A percentile compares a stretch with the other conserved stretches of the same genome.
These are phyloP conservation scores for Picathartes gymnocephalus DNA, from an alignment of 2,113 vertebrate genomes.

Conservation along the genomic window DNA sequence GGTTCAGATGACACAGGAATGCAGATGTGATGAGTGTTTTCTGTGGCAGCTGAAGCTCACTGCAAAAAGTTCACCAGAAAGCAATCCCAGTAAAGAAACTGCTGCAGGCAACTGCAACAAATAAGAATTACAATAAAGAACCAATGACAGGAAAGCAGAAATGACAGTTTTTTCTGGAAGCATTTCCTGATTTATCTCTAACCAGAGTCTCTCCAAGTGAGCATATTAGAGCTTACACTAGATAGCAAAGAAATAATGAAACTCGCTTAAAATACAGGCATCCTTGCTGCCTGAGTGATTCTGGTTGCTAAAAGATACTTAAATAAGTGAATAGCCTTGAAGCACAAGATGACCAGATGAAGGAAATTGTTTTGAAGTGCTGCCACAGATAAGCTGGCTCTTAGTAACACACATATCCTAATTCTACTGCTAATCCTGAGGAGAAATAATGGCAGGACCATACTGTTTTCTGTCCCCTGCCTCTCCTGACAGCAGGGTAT, in stretches of 20 bases:
- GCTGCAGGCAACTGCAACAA: not conserved
- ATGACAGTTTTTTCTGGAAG: slow-evolving; percentile 18
- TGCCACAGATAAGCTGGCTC: not conserved
- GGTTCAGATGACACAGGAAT: not conserved
- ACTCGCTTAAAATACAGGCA: not conserved
- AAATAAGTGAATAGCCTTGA: not conserved
- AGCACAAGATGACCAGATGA: not conserved
- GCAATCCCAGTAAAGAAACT: not conserved
- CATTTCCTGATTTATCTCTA: slow-evolving; percentile 38
- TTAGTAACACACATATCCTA: not conserved
- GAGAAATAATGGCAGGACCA: not conserved
- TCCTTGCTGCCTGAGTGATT: not conserved
- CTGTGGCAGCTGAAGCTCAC: not conserved
- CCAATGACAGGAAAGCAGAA: not conserved
- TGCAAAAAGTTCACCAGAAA: slow-evolving; percentile 12
- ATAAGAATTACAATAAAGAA: slow-evolving; percentile 22
- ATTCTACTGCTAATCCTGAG: not conserved
- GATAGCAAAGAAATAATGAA: not conserved
- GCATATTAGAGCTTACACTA: not conserved
- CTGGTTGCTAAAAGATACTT: not conserved
- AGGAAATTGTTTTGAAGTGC: not conserved
- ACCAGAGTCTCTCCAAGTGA: not conserved
- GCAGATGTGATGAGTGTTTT: not conserved
- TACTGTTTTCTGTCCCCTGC: not conserved
- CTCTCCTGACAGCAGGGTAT: not conserved